phyloP scores from a whole-genome alignment of 2,113 vertebrate species.

The Ciconia maguari region DNA sequence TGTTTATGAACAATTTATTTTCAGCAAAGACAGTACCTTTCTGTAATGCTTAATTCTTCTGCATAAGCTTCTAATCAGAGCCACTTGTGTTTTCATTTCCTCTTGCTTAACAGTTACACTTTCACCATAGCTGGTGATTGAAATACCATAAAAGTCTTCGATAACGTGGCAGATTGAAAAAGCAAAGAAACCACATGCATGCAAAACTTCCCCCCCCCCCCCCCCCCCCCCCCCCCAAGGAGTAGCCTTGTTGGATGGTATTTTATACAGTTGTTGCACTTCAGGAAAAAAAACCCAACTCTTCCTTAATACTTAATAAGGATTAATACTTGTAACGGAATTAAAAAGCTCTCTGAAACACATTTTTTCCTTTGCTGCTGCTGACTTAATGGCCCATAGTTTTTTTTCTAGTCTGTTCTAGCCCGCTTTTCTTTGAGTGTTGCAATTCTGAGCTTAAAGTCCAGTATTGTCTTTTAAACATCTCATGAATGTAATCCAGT shows the following conservation, averaged over 20 bases:
- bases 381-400: background rate
- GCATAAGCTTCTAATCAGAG: background rate
- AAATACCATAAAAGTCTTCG: rapidly evolving
- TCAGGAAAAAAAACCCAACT: background rate
- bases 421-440: background rate
- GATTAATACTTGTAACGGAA: slow-evolving; percentile 40
- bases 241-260: background rate
- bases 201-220: background rate
- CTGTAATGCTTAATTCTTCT: background rate
- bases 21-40: background rate
- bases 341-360: background rate
- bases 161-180: background rate
- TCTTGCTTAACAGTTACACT: background rate
- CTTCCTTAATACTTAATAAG: background rate
- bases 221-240: background rate
- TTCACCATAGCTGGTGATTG: background rate
- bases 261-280: background rate
- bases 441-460: background rate
- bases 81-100: background rate
- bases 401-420: background rate
- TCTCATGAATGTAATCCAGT: background rate
- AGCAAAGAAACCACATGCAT: background rate
- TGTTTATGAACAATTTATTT: background rate
- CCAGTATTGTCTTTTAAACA: background rate
- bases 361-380: background rate